phyloP scores from a whole-genome alignment of 2,888 invertebrate species.

The Ditula angustiorana region DNA sequence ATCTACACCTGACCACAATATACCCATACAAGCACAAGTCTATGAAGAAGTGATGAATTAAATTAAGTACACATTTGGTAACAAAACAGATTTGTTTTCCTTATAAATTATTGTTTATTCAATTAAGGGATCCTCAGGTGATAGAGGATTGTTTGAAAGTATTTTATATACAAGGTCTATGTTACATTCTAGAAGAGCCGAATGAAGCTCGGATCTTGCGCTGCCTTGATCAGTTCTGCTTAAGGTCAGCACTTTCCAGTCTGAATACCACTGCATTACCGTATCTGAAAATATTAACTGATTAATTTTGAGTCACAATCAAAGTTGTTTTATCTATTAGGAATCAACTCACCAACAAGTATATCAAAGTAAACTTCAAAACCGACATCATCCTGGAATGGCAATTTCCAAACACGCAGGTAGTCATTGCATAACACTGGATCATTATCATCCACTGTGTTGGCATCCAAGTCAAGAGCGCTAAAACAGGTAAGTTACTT shows the following conservation, averaged over 20 bases:
- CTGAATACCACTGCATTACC: constrained; percentile 70
- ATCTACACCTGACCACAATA: constrained; percentile 51
- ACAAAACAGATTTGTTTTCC: constrained; percentile 6
- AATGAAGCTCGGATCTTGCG: constrained; percentile 53
- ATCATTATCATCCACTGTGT: constrained; percentile 56
- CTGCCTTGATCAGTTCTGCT: constrained; percentile 54
- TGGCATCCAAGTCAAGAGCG: constrained; percentile 66
- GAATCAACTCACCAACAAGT: constrained; percentile 60
- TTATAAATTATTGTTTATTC: constrained; percentile 14
- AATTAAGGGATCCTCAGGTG: constrained; percentile 26
- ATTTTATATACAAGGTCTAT: constrained; percentile 58
- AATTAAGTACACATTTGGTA: not conserved
- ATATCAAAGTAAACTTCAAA: constrained; percentile 63
- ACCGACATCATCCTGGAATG: constrained; percentile 50
- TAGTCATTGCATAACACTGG: constrained; percentile 71
- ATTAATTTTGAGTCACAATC: not conserved
- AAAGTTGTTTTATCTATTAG: not conserved
- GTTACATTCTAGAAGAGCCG: constrained; percentile 58
- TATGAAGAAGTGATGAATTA: not conserved
- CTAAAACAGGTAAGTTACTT: constrained; percentile 53
- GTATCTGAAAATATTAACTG: constrained; percentile 57
- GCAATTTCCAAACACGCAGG: constrained; percentile 57
- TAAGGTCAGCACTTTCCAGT: constrained; percentile 64
- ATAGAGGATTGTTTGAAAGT: constrained; percentile 49
- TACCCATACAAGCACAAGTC: constrained; percentile 28